Base-by-base conservation (phyloP, 2,797 vertebrate species). In the Poecilia velifera region DNA sequence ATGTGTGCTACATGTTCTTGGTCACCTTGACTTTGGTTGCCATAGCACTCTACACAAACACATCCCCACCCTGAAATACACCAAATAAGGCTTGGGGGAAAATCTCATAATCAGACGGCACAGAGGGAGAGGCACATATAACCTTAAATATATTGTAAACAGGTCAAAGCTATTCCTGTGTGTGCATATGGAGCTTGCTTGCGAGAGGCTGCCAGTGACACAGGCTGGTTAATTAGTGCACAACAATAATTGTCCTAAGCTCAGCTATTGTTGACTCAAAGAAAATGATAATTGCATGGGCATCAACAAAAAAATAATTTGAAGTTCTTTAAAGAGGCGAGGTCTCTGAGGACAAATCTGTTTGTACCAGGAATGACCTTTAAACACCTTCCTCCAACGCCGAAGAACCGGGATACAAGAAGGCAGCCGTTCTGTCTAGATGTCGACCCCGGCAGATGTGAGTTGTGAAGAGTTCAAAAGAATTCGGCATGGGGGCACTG, bases 21-120 rank as follows among this genome's bases (percentile, higher is more conserved):
- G 96, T 96, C 96, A 96, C 96, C 95, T 96, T 96, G 96, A 96
- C 95, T 96, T 96, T 96, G 94, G 96, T 96, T 96, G 95, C 96
- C 94, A 96, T 96, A 94, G 96, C 41, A 92, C 95, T 93, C 90
- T 89, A 96, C 93, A 96, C 96, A 96, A 96, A 96, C 96, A 96
- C 79, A 96, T 96, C 95, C 94, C 94, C 96, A 95, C 96, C 96
- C 96, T 96, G 95, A 96, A 96, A 96, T 95, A 93, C 91, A 94
- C 96, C 95, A 95, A 96, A 96, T 96, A 96, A 96, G 95, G 95
- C 93, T 92, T 91, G 91, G 91, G 92, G 91, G 85, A 89, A 92
- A 95, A 95, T 94, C 93, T 94, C 91, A 95, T 95, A 95, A 95
- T 95, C 94, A 94, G 93, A 90, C 81, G 59, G 93, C 90, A 82